A percentile compares a stretch with the other conserved stretches of the same genome.
Evolutionary conservation across 2,113 vertebrate genomes (phyloP).

Genomic region (Hirundichthys speculiger): DNA sequence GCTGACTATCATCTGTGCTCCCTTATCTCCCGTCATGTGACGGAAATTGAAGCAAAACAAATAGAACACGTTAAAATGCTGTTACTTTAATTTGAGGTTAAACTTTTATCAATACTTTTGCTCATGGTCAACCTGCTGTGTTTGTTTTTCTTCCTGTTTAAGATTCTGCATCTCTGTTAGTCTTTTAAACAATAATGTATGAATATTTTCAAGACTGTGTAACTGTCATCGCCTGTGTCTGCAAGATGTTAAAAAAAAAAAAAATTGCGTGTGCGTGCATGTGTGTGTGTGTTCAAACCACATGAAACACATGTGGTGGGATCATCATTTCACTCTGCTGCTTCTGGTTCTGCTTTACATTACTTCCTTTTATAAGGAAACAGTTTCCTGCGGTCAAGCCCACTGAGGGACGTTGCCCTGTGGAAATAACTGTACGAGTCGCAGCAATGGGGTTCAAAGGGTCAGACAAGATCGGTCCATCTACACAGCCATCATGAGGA

Average conservation of each 20-base stretch:
- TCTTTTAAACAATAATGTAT: too few relatives aligned
- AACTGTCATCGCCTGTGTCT: not conserved
- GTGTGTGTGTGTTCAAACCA: not conserved
- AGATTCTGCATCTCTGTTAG: not conserved
- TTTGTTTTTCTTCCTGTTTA: not conserved
- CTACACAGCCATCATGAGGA: not conserved
- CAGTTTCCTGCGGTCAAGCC: not conserved
- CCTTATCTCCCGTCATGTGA: too few relatives aligned
- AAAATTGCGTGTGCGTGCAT: too few relatives aligned
- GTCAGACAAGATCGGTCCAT: not conserved
- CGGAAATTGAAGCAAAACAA: too few relatives aligned
- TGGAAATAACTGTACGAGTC: not conserved
- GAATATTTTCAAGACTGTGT: not conserved
- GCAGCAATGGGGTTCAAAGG: not conserved
- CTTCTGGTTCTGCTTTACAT: slow-evolving; percentile 4
- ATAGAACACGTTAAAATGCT: too few relatives aligned
- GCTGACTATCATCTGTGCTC: too few relatives aligned
- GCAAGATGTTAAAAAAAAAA: not conserved
- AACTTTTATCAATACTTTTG: too few relatives aligned
- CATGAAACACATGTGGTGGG: not conserved
- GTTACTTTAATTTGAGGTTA: too few relatives aligned
- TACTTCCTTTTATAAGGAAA: not conserved
- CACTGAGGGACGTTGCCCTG: not conserved
- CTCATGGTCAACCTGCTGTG: not conserved
- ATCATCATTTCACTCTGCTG: not conserved